Conservation (phyloP, 2,797 vertebrate genomes). For the Garrulus glandarius region DNA sequence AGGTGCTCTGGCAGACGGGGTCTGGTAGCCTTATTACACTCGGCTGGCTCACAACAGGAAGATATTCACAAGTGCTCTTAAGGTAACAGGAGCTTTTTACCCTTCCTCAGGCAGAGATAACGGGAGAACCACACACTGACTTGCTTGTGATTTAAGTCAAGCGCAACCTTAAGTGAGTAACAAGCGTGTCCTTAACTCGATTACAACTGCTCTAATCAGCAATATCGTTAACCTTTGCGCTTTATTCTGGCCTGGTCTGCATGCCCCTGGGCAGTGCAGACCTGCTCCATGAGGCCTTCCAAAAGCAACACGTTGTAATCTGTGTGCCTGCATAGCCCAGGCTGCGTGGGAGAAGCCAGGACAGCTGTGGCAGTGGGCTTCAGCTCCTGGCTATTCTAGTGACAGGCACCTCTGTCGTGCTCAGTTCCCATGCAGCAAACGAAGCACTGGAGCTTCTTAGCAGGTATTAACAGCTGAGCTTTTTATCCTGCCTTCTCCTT, state of each 20-base stretch:
- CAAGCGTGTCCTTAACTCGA: background rate
- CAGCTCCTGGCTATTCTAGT: background rate
- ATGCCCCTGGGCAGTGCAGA: background rate
- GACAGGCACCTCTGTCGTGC: background rate
- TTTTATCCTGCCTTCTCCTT: background rate
- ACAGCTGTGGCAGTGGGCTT: background rate
- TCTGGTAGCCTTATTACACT: background rate
- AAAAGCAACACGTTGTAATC: background rate
- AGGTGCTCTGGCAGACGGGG: background rate
- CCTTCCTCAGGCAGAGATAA: background rate
- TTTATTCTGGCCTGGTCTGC: background rate
- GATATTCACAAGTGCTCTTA: background rate
- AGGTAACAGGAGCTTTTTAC: background rate
- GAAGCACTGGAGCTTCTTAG: background rate
- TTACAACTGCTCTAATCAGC: background rate
- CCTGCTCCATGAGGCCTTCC: background rate
- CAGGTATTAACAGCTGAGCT: slow-evolving; percentile 2
- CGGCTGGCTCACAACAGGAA: background rate
- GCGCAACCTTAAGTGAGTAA: background rate
- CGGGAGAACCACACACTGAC: background rate
- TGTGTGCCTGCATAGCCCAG: background rate
- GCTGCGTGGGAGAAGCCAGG: background rate
- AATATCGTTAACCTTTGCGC: background rate
- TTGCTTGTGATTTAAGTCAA: background rate
- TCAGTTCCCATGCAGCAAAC: background rate